Percentiles rank a stretch among this genome's conserved stretches.
Conservation (phyloP, 2,797 vertebrate genomes). For the Bovichtus diacanthus region DNA sequence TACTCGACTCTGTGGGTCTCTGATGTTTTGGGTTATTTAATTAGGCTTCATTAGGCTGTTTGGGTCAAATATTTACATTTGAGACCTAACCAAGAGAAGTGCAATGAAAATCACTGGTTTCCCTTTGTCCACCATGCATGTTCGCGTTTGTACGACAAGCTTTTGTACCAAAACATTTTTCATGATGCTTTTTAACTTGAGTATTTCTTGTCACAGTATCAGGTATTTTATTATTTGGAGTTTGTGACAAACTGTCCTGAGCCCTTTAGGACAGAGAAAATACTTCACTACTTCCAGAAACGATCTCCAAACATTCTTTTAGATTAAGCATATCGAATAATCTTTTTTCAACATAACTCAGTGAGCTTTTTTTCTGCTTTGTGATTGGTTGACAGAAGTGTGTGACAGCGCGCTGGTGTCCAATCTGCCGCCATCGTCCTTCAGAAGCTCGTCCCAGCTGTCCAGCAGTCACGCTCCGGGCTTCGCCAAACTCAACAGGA, state of each 20-base stretch:
- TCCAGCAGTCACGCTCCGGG: constrained; percentile 80
- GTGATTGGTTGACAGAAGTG: constrained; percentile 64
- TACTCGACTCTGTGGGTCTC: background rate
- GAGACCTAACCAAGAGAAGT: background rate
- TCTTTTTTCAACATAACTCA: background rate
- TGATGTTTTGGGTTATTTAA: background rate
- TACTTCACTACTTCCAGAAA: background rate
- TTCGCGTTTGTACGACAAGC: too few species aligned
- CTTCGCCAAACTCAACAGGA: constrained; percentile 83
- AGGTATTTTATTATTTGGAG: too few species aligned
- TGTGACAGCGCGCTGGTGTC: constrained; percentile 80
- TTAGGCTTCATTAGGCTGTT: too few species aligned
- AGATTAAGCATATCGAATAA: too few species aligned
- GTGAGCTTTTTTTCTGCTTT: constrained; percentile 18
- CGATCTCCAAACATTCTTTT: background rate
- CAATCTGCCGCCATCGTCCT: constrained; percentile 75
- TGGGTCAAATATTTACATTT: background rate
- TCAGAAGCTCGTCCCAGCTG: constrained; percentile 82
- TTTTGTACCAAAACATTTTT: background rate
- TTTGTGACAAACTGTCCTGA: too few species aligned
- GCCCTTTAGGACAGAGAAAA: background rate
- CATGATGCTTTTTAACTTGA: background rate
- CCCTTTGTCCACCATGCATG: too few species aligned
- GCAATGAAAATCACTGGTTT: too few species aligned
- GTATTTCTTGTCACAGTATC: too few species aligned